Evolutionary conservation across 2,888 invertebrate genomes (phyloP).

Genomic region (Drosophila hamatofila): DNA sequence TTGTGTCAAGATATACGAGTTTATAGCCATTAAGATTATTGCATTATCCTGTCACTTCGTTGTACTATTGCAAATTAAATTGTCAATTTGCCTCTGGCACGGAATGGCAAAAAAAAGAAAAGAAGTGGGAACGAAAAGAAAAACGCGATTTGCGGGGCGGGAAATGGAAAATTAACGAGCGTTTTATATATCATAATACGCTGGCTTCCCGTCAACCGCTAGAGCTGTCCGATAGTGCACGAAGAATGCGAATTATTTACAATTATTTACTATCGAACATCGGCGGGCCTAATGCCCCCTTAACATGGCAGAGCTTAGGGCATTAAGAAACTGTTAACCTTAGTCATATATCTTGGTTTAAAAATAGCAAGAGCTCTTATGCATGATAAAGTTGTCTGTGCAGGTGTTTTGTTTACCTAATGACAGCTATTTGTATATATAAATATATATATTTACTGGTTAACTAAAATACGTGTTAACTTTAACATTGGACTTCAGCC

Average conservation of each 20-base stretch:
- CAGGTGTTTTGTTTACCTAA: slow-evolving; percentile 11
- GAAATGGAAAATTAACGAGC: slow-evolving; percentile 19
- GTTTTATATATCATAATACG: slow-evolving; percentile 39
- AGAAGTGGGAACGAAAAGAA: not conserved
- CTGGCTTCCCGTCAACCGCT: not conserved
- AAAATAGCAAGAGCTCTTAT: slow-evolving; percentile 21
- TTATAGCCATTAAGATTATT: slow-evolving; percentile 65
- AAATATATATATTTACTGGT: not conserved
- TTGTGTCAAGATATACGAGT: slow-evolving; percentile 31
- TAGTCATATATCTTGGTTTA: slow-evolving; percentile 32
- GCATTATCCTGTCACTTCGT: slow-evolving; percentile 73
- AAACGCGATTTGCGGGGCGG: slow-evolving; percentile 39
- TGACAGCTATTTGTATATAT: slow-evolving; percentile 7
- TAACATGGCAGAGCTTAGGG: slow-evolving; percentile 34
- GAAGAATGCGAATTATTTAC: slow-evolving; percentile 17
- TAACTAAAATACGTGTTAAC: not conserved
- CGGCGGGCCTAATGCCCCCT: slow-evolving; percentile 28
- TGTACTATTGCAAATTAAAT: slow-evolving; percentile 73
- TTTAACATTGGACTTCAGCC: not conserved
- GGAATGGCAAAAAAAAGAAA: slow-evolving; percentile 18
- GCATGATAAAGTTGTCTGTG: slow-evolving; percentile 8
- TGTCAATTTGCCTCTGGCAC: slow-evolving; percentile 70
- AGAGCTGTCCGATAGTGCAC: not conserved
- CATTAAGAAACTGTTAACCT: slow-evolving; percentile 21
- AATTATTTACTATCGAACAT: slow-evolving; percentile 18